phyloP scores from a whole-genome alignment of 1,140 invertebrate species.

The Zophobas morio region DNA sequence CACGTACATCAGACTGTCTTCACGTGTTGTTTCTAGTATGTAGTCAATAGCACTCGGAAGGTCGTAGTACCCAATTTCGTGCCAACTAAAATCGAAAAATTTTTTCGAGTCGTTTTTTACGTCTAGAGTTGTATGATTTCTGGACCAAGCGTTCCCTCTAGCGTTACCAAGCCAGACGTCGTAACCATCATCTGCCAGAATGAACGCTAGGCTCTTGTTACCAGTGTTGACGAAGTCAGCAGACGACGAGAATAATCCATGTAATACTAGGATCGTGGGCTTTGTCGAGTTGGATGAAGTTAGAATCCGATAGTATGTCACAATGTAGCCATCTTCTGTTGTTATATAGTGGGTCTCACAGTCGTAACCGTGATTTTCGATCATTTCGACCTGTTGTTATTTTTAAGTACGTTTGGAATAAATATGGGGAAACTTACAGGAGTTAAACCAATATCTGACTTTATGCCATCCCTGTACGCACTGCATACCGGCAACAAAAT shows the following conservation, averaged over 20 bases:
- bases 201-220: conserved; percentile 69
- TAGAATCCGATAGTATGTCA: conserved; percentile 78
- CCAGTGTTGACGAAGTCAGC: conserved; percentile 62
- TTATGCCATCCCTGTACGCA: no score
- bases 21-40: conserved; percentile 69
- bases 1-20: no score
- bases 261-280: conserved; percentile 70
- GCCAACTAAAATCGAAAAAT: conserved; percentile 58
- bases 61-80: conserved; percentile 79
- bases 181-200: conserved; percentile 75
- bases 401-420: neutral
- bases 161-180: conserved; percentile 80
- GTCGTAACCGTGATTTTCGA: conserved; percentile 72
- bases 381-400: conserved; percentile 57
- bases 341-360: conserved; percentile 75
- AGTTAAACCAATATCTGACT: no score
- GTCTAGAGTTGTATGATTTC: conserved; percentile 44
- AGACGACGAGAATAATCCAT: conserved; percentile 77
- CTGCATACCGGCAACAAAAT: no score
- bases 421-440: neutral
- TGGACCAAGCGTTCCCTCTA: conserved; percentile 59
- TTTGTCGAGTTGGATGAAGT: neutral
- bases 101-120: conserved; percentile 3
- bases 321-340: conserved; percentile 80
- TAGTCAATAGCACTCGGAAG: conserved; percentile 75